Conservation (phyloP, 2,888 invertebrate genomes). For the Barypeithes pellucidus region DNA sequence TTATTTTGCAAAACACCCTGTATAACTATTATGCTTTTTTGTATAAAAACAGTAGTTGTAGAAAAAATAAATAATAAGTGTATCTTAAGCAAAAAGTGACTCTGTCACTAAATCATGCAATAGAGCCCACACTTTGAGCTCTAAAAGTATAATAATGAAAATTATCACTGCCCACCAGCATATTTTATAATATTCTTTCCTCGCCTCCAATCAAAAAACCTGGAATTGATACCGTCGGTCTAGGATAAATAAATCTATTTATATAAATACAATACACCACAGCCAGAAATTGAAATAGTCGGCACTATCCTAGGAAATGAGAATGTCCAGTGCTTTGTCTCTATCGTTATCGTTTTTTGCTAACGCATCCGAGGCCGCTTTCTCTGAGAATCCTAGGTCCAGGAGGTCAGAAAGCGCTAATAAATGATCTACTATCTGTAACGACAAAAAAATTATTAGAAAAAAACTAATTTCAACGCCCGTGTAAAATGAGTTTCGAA, state of each 20-base stretch:
- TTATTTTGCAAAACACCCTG: no score
- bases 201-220: background rate
- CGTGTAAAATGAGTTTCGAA: no score
- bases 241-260: slow-evolving; percentile 27
- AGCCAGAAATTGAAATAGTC: slow-evolving; percentile 57
- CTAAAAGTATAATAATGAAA: no score
- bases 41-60: no score
- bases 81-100: no score
- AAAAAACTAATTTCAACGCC: no score
- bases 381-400: slow-evolving; percentile 88
- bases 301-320: slow-evolving; percentile 76
- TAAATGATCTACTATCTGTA: slow-evolving; percentile 87
- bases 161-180: no score
- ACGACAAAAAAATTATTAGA: slow-evolving; percentile 53
- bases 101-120: no score
- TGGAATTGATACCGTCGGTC: background rate
- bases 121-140: no score
- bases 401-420: slow-evolving; percentile 84
- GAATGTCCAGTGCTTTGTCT: slow-evolving; percentile 88
- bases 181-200: no score
- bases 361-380: slow-evolving; percentile 82
- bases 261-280: slow-evolving; percentile 59
- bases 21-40: no score
- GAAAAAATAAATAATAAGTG: no score
- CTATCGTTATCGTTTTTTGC: slow-evolving; percentile 85